Conservation (phyloP, 2,797 vertebrate species). For the Epinephelus coioides region DNA sequence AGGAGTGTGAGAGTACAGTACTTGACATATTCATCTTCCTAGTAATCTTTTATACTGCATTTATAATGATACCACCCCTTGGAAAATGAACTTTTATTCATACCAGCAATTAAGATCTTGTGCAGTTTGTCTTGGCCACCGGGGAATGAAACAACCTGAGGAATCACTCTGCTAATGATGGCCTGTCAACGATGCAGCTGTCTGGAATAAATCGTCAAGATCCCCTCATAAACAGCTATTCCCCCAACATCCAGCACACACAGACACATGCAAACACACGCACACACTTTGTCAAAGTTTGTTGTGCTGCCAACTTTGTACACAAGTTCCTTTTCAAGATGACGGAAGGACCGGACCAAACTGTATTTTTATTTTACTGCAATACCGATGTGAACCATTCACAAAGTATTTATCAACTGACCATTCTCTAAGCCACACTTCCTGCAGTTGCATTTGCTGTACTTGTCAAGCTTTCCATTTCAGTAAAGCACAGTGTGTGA, state of each 20-base stretch:
- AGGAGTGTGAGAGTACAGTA: constrained; percentile 71
- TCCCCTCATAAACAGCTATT: constrained; percentile 86
- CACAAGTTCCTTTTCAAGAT: constrained; percentile 21
- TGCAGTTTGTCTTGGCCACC: constrained; percentile 86
- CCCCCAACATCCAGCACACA: constrained; percentile 79
- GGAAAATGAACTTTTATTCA: constrained; percentile 89
- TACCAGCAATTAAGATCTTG: constrained; percentile 87
- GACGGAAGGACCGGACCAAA: background rate
- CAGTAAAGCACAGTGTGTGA: background rate
- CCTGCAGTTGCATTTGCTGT: background rate
- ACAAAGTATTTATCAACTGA: background rate
- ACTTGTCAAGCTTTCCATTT: background rate
- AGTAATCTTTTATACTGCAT: constrained; percentile 77
- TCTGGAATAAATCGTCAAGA: constrained; percentile 89
- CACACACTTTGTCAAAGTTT: constrained; percentile 54
- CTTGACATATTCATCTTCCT: constrained; percentile 81
- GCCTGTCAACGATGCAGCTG: constrained; percentile 90
- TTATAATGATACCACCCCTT: constrained; percentile 79
- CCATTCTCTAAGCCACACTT: background rate
- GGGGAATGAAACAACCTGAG: constrained; percentile 86
- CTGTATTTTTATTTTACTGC: background rate
- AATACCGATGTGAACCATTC: background rate
- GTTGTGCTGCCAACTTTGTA: constrained; percentile 60
- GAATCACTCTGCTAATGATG: constrained; percentile 88
- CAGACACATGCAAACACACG: constrained; percentile 41